A percentile compares a stretch with the other conserved stretches of the same genome.
These are phyloP conservation scores for Hypomecis atomaria DNA, from an alignment of 2,888 invertebrate genomes.

Conservation along the genomic window DNA sequence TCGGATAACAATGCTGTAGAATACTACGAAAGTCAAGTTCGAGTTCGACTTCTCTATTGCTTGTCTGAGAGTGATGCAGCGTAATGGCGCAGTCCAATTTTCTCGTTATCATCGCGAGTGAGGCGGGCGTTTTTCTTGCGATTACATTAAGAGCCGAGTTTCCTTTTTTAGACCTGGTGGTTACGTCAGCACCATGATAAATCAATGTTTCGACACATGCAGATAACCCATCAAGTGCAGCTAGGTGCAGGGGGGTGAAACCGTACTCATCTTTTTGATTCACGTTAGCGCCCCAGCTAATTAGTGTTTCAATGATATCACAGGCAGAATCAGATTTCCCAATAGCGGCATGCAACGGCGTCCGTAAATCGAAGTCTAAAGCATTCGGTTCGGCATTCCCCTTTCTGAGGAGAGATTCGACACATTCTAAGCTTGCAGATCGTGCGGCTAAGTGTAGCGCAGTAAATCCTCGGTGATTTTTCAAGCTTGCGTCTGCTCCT, in stretches of 20 bases:
- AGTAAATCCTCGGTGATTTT: constrained; percentile 92
- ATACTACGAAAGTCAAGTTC: constrained; percentile 93
- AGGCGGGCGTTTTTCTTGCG: constrained; percentile 93
- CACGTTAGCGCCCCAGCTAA: constrained; percentile 92
- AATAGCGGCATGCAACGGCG: constrained; percentile 92
- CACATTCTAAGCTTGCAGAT: constrained; percentile 91
- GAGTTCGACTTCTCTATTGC: constrained; percentile 92
- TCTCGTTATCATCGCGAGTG: constrained; percentile 92
- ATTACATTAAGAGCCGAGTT: constrained; percentile 94
- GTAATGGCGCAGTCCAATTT: constrained; percentile 93
- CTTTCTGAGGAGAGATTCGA: constrained; percentile 89
- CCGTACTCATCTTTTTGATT: constrained; percentile 94
- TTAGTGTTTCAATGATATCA: constrained; percentile 91
- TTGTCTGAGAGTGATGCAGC: constrained; percentile 90
- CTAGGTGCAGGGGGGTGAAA: constrained; percentile 93
- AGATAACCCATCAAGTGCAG: constrained; percentile 93
- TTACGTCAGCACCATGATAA: constrained; percentile 94
- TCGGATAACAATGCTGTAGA: constrained; percentile 91
- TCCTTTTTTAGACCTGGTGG: constrained; percentile 93
- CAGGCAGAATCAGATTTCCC: constrained; percentile 93
- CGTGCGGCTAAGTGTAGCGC: constrained; percentile 94
- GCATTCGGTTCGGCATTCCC: constrained; percentile 91
- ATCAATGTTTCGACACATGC: constrained; percentile 94
- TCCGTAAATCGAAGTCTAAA: constrained; percentile 92
- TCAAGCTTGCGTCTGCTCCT: constrained; percentile 90